Evolutionary conservation across 2,797 vertebrate genomes (phyloP).

Genomic region (Ispidina lecontei): DNA sequence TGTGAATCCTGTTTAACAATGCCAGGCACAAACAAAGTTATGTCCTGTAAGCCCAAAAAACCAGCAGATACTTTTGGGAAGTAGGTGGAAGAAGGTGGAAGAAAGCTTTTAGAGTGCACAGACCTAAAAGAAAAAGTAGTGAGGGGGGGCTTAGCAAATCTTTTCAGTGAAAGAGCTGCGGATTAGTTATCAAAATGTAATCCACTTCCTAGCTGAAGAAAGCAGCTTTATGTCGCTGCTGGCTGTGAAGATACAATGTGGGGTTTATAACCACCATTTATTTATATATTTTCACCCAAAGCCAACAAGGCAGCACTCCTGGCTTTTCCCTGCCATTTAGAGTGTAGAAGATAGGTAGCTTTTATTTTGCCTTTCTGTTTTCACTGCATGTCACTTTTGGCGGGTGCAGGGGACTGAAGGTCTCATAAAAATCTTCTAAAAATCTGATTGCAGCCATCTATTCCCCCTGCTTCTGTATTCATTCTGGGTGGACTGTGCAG

Average conservation of each 20-base stretch:
- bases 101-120: conserved; percentile 16
- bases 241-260: conserved; percentile 48
- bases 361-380: not conserved
- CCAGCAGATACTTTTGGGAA: not conserved
- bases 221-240: conserved; percentile 58
- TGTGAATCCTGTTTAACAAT: conserved; percentile 48
- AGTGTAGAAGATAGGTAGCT: accelerated
- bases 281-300: not conserved
- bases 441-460: not conserved
- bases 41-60: not conserved
- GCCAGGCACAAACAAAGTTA: conserved; percentile 57
- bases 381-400: not conserved
- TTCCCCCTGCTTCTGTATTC: not conserved
- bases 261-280: not conserved
- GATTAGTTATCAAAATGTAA: conserved; percentile 72
- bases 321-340: not conserved
- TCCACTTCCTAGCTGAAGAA: conserved; percentile 57
- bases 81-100: not conserved
- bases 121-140: not conserved
- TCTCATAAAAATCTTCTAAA: not conserved
- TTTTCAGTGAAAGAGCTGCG: conserved; percentile 13
- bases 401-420: accelerated
- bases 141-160: conserved; percentile 26
- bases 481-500: accelerated
- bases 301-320: not conserved